phyloP scores from a whole-genome alignment of 2,113 vertebrate species.

The Mellivora capensis region DNA sequence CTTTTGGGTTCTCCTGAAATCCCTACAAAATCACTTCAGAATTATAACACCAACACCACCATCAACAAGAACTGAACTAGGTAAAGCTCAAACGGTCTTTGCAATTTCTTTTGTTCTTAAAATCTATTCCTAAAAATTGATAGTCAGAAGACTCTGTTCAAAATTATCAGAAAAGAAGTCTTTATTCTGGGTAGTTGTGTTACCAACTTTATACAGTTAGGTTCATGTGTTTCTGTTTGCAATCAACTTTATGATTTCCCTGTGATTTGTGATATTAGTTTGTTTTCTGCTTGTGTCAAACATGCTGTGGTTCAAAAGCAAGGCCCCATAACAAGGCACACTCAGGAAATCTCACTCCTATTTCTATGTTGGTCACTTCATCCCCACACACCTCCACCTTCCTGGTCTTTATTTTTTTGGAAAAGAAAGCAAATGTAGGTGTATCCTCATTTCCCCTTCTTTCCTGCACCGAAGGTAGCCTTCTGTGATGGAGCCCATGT shows the following conservation, averaged over 20 bases:
- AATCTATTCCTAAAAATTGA: background rate
- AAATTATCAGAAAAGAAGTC: background rate
- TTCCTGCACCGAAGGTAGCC: background rate
- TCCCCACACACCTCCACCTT: background rate
- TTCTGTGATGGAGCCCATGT: fast-evolving
- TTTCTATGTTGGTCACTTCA: background rate
- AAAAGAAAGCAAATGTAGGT: background rate
- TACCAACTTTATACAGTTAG: background rate
- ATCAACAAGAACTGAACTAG: background rate
- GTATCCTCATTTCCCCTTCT: background rate
- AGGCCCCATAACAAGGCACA: background rate
- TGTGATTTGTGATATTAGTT: background rate
- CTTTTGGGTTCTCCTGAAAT: background rate
- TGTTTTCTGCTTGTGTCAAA: background rate
- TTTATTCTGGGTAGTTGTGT: background rate
- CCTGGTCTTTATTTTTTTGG: background rate
- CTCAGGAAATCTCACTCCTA: background rate
- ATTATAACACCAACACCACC: background rate
- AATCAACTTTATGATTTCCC: background rate
- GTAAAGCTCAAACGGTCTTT: background rate
- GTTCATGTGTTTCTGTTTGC: background rate
- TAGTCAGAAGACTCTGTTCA: background rate
- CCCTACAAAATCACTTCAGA: background rate
- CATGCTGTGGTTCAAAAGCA: background rate
- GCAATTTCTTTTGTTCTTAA: background rate